Evolutionary conservation across 2,797 vertebrate species (phyloP).

Genomic region (Poeciliopsis infans): DNA sequence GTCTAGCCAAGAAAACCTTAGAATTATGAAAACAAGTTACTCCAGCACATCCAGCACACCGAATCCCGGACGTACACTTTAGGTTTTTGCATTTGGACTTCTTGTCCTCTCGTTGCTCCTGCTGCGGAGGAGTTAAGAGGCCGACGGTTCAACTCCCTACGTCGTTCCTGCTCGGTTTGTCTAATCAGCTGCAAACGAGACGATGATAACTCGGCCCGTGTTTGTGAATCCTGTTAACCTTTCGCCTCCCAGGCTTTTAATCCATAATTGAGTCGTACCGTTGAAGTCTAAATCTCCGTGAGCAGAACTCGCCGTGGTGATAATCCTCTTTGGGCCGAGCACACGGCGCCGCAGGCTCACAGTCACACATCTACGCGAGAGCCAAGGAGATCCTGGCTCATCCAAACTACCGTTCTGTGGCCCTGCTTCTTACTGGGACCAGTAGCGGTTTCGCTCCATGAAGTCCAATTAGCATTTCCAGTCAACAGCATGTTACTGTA

Average conservation of each 20-base stretch:
- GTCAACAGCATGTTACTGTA: neutral
- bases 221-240: conserved; percentile 72
- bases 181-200: conserved; percentile 44
- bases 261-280: conserved; percentile 78
- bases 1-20: neutral
- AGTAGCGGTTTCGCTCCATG: neutral
- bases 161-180: conserved; percentile 18
- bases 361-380: neutral
- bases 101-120: neutral
- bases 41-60: neutral
- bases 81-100: neutral
- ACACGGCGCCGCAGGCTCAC: conserved; percentile 11
- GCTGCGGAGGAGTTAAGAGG: neutral
- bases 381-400: conserved; percentile 39
- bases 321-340: conserved; percentile 77
- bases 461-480: conserved; percentile 4
- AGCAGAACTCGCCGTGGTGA: conserved; percentile 60
- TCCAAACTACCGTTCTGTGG: conserved; percentile 31
- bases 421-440: conserved; percentile 30
- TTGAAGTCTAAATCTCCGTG: conserved; percentile 70
- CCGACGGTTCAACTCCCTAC: neutral
- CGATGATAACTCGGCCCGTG: conserved; percentile 31
- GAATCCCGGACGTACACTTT: neutral
- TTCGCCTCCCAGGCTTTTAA: conserved; percentile 70
- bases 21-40: neutral